phyloP scores from a whole-genome alignment of 2,888 invertebrate genomes.

The Tortrix viridana region DNA sequence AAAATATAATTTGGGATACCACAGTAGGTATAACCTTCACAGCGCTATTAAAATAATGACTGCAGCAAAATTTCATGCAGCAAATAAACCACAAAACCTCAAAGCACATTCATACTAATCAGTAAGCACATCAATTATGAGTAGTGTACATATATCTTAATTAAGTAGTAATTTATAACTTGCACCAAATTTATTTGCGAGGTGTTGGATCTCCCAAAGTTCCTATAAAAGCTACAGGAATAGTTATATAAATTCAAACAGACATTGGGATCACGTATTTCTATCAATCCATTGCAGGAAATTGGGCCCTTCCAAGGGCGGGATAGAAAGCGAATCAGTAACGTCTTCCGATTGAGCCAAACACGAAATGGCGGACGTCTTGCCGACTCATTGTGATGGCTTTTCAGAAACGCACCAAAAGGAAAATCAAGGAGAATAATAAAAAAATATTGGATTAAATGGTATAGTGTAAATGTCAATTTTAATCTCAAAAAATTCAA shows the following conservation, averaged over 20 bases:
- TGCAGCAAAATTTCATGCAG: too few species aligned
- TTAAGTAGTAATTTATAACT: constrained; percentile 2
- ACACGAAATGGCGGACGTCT: constrained; percentile 36
- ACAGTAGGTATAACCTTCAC: too few species aligned
- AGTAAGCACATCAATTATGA: too few species aligned
- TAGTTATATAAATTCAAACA: constrained; percentile 29
- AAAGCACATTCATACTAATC: too few species aligned
- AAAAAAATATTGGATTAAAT: too few species aligned
- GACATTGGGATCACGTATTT: constrained; percentile 45
- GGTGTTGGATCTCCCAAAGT: constrained; percentile 10
- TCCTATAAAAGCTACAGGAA: constrained; percentile 18
- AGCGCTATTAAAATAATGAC: too few species aligned
- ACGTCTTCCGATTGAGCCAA: constrained; percentile 48
- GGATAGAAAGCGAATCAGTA: constrained; percentile 44
- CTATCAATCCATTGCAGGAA: constrained; percentile 52
- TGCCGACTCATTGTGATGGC: constrained; percentile 2
- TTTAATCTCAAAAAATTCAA: too few species aligned
- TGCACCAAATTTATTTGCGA: constrained; percentile 26
- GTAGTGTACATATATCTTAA: neutral
- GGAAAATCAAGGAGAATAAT: neutral
- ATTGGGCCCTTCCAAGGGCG: constrained; percentile 52
- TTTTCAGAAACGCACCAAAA: neutral
- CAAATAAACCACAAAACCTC: too few species aligned
- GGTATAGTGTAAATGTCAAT: too few species aligned
- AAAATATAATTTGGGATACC: too few species aligned